Evolutionary conservation across 23 tunicate genomes (phyloP).

Genomic region (Phallusia fumigata): DNA sequence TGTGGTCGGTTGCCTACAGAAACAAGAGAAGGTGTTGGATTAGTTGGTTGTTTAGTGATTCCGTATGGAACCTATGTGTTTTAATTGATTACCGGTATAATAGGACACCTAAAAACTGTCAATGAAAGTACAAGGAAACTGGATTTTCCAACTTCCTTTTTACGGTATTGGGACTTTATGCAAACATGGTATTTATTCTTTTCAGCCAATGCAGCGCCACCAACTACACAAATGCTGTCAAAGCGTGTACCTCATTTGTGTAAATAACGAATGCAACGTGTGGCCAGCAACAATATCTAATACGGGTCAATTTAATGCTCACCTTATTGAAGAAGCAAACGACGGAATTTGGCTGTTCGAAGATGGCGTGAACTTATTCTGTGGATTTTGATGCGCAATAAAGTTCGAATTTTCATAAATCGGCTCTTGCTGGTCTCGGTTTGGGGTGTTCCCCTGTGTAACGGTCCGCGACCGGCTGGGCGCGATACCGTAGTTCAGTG

Average conservation of each 20-base stretch:
- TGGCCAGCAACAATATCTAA: background rate
- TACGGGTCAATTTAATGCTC: background rate
- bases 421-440: constrained; percentile 9
- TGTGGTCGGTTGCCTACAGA: constrained; percentile 7
- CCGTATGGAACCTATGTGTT: no score
- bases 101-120: no score
- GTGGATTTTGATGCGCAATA: constrained; percentile 10
- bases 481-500: constrained; percentile 42
- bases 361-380: background rate
- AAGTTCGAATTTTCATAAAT: constrained; percentile 22
- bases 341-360: background rate
- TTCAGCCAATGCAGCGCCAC: no score
- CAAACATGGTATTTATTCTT: no score
- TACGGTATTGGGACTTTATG: no score
- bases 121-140: no score
- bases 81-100: no score
- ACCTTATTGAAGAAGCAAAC: background rate
- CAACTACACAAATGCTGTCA: no score
- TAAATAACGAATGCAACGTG: no score
- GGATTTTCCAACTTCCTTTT: no score
- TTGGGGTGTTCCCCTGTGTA: background rate
- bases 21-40: background rate
- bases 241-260: no score
- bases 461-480: background rate
- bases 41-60: no score